Percentiles rank a stretch among this genome's conserved stretches.
These are phyloP conservation scores for Chionomys nivalis DNA, from an alignment of 2,113 vertebrate species.

Conservation along the genomic window DNA sequence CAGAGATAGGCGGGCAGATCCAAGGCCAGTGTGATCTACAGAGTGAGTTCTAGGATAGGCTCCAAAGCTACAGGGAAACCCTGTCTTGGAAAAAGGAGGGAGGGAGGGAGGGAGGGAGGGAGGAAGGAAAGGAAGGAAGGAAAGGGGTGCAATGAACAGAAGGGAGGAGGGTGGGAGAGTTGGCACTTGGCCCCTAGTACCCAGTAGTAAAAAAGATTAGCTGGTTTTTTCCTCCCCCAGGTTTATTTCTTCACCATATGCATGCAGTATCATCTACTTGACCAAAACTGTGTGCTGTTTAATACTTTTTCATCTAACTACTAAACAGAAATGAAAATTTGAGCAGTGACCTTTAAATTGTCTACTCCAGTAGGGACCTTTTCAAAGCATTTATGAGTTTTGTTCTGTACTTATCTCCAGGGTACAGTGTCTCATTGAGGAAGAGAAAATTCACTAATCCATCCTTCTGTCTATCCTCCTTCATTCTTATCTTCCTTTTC, in stretches of 20 bases:
- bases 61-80: too few species aligned
- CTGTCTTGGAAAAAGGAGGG: too few species aligned
- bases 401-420: not conserved
- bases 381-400: not conserved
- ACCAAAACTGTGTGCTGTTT: not conserved
- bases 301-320: not conserved
- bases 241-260: not conserved
- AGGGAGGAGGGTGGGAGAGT: not conserved
- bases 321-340: not conserved
- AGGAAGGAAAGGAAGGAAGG: too few species aligned
- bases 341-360: not conserved
- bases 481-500: not conserved
- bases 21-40: too few species aligned
- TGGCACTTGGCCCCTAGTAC: not conserved
- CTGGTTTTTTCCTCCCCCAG: not conserved
- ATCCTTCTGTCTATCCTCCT: not conserved
- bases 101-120: too few species aligned
- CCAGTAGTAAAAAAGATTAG: not conserved
- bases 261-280: not conserved
- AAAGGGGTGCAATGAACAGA: not conserved
- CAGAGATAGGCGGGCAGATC: too few species aligned
- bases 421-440: not conserved
- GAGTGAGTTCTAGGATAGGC: too few species aligned
- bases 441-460: constrained; percentile 21
- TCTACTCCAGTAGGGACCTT: not conserved